Base-by-base conservation (phyloP, 2,888 invertebrate genomes). In the Dryocosmus kuriphilus region DNA sequence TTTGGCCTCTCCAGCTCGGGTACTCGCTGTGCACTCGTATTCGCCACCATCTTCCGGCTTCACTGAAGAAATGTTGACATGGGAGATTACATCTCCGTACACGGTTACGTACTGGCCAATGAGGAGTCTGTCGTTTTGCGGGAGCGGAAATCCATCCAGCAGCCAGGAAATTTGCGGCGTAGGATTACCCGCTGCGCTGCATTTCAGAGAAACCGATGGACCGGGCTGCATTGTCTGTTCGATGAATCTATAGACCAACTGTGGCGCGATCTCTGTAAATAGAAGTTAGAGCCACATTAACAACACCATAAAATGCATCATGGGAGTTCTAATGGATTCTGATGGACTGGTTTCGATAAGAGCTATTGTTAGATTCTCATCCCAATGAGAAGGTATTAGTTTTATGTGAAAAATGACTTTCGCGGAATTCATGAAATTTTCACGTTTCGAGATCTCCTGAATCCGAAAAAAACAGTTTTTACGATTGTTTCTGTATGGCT, bases 11-110 rank as follows among this genome's bases (percentile, higher is more conserved):
- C 94, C 94, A 1, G 93, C 93, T 41, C 92, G 87, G 88, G 93
- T 94, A 81, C 88, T 90, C 38, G 93, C 93, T 19, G 90, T 90
- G 86, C 94, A 94, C 80, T 92, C 90, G 88, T 93, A 94, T 83
- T 92, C 92, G 11, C 94, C 94, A 63, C 93, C 93, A 85, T 94
- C 93, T 84, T 93, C 92, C 55, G 92, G 88, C 84, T 91, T 91
- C 67, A 92, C 92, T 77, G 90, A 88, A 67, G 92, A 91, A 81
- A 92, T 92, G 88, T 92, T 92, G 83, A 92, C 92, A 88, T 93
- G 92, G 79, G 92, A 92, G 84, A 93, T 92, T 82, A 93, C 92
- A 84, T 93, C 92, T 77, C 92, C 92, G 85, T 92, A 92, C 76
- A 92, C 92, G 57, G 92, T 92, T 82, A 92, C 92, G 87, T 92